Percentiles rank a stretch among this genome's conserved stretches.
Conservation (phyloP, 1,140 invertebrate genomes). For the Scaptomyza graminum region DNA sequence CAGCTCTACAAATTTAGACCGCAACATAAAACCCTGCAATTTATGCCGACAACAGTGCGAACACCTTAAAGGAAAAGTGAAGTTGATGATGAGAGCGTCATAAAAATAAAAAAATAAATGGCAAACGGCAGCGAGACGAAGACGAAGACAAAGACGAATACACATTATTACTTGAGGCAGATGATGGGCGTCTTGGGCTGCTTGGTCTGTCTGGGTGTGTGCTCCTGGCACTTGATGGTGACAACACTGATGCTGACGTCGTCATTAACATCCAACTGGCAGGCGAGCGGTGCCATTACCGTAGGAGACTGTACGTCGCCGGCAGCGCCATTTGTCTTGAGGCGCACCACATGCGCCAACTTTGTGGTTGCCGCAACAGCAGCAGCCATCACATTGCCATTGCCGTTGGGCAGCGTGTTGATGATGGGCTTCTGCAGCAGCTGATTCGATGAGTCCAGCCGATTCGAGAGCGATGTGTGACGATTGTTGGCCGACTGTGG, state of each 20-base stretch:
- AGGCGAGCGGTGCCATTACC: slow-evolving; percentile 32
- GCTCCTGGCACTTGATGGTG: slow-evolving; percentile 55
- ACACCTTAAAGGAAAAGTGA: slow-evolving; percentile 62
- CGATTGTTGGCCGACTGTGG: slow-evolving; percentile 78
- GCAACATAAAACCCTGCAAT: slow-evolving; percentile 58
- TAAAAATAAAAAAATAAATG: slow-evolving; percentile 26
- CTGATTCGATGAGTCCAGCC: slow-evolving; percentile 77
- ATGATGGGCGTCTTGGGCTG: slow-evolving; percentile 53
- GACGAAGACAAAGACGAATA: background rate
- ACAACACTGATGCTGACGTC: slow-evolving; percentile 59
- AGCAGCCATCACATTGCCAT: slow-evolving; percentile 63
- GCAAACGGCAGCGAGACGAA: slow-evolving; percentile 5
- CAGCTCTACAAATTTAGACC: slow-evolving; percentile 38
- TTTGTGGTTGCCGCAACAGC: slow-evolving; percentile 65
- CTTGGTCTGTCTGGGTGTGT: slow-evolving; percentile 17
- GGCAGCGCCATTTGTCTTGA: slow-evolving; percentile 54
- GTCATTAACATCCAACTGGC: slow-evolving; percentile 37
- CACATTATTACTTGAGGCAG: slow-evolving; percentile 71
- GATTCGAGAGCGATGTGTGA: slow-evolving; percentile 75
- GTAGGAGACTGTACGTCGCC: slow-evolving; percentile 26
- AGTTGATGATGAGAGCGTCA: slow-evolving; percentile 38
- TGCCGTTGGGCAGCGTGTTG: slow-evolving; percentile 50
- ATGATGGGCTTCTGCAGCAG: slow-evolving; percentile 64
- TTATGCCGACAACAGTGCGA: slow-evolving; percentile 63
- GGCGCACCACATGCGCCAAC: slow-evolving; percentile 61